phyloP scores from a whole-genome alignment of 2,113 vertebrate genomes.

The Antidorcas marsupialis region DNA sequence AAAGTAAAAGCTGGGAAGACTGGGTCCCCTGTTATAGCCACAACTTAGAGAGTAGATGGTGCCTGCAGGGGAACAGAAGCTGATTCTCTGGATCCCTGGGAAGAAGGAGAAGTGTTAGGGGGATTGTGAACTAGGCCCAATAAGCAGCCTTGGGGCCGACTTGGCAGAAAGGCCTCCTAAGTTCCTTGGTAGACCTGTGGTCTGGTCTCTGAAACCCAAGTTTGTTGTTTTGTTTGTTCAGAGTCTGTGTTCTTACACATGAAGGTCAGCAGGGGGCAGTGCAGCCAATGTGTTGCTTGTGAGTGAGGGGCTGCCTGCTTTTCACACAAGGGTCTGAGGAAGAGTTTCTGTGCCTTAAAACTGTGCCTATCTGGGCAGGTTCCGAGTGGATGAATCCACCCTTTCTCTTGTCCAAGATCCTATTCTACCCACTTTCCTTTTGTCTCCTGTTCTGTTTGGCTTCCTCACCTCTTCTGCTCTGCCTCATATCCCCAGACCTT shows the following conservation, averaged over 20 bases:
- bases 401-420: not conserved
- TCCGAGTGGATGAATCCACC: not conserved
- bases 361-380: not conserved
- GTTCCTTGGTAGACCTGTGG: not conserved
- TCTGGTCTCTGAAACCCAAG: not conserved
- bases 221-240: not conserved
- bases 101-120: not conserved
- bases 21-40: not conserved
- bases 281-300: slow-evolving; percentile 32
- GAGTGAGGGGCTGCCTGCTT: slow-evolving; percentile 52
- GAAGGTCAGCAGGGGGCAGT: slow-evolving; percentile 59
- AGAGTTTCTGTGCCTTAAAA: not conserved
- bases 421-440: not conserved
- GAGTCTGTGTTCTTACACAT: not conserved
- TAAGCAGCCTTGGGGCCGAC: not conserved
- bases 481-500: fast-evolving
- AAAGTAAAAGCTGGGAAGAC: not conserved
- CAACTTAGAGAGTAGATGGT: not conserved
- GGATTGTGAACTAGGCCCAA: not conserved
- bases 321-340: not conserved
- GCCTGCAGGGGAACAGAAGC: not conserved
- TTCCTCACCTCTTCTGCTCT: not conserved
- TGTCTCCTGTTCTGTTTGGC: not conserved
- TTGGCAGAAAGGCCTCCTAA: not conserved
- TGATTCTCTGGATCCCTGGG: not conserved